Conservation (phyloP, 1,140 invertebrate genomes). For the Tribolium madens region DNA sequence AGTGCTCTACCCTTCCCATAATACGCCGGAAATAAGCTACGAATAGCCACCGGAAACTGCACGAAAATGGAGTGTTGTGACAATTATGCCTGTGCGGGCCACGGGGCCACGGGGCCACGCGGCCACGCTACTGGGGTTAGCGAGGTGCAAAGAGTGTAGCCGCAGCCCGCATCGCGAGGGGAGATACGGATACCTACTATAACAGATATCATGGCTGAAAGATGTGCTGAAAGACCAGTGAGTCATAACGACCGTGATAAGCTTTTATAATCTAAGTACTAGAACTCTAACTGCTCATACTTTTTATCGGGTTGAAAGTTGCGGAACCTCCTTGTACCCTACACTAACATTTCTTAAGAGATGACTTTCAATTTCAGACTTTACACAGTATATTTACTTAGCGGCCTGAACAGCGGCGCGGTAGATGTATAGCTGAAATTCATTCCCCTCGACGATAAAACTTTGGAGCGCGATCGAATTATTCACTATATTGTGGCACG, state of each 20-base stretch:
- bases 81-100: conserved; percentile 47
- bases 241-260: conserved; percentile 47
- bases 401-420: conserved; percentile 45
- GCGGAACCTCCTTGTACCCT: conserved; percentile 37
- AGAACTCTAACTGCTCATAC: conserved; percentile 38
- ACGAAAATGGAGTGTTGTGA: conserved; percentile 52
- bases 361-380: conserved; percentile 63
- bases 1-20: conserved; percentile 44
- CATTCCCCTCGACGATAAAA: conserved; percentile 61
- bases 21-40: conserved; percentile 50
- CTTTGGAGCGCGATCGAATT: conserved; percentile 62
- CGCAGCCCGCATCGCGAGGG: conserved; percentile 18
- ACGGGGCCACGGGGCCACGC: neutral
- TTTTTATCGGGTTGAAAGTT: conserved; percentile 51
- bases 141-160: conserved; percentile 7
- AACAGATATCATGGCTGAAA: conserved; percentile 36
- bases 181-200: neutral
- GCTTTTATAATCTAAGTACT: conserved; percentile 47
- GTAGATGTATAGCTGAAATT: conserved; percentile 56
- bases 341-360: conserved; percentile 52
- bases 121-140: neutral
- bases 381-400: conserved; percentile 62
- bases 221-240: conserved; percentile 46
- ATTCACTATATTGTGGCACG: conserved; percentile 60
- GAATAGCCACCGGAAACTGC: conserved; percentile 48